Percentiles rank a stretch among this genome's conserved stretches.
These are phyloP conservation scores for Himalopsyche tibetana DNA, from an alignment of 2,888 invertebrate species.

Conservation along the genomic window DNA sequence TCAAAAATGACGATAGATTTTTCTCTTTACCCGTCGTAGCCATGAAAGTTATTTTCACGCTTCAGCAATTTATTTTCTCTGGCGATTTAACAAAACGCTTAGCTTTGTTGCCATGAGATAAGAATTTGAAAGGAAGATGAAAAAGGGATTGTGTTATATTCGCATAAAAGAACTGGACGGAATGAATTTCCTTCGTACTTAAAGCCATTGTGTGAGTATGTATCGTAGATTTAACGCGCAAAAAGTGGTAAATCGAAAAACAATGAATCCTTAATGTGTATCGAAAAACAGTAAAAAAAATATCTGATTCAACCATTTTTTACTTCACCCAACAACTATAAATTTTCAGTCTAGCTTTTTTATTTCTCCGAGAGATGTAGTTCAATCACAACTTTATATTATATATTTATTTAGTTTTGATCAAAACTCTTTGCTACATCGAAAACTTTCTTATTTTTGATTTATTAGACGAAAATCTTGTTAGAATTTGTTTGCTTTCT, in stretches of 20 bases:
- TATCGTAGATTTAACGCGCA: not conserved
- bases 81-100: constrained; percentile 63
- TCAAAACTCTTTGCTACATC: too few species aligned
- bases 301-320: constrained; percentile 12
- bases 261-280: constrained; percentile 9
- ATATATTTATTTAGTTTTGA: too few species aligned
- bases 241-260: not conserved
- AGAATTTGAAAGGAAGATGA: constrained; percentile 57
- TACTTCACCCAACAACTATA: not conserved
- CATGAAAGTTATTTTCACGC: constrained; percentile 64
- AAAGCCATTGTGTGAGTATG: not conserved
- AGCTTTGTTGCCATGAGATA: constrained; percentile 59
- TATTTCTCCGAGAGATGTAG: too few species aligned
- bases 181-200: constrained; percentile 6
- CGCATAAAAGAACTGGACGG: constrained; percentile 48
- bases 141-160: constrained; percentile 50
- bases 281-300: not conserved
- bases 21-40: constrained; percentile 29
- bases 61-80: constrained; percentile 59
- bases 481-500: too few species aligned
- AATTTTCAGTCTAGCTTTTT: not conserved
- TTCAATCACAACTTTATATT: too few species aligned
- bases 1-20: constrained; percentile 58
- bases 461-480: too few species aligned
- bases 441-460: too few species aligned